Evolutionary conservation across 2,797 vertebrate species (phyloP).

Genomic region (Aphelocoma californica): DNA sequence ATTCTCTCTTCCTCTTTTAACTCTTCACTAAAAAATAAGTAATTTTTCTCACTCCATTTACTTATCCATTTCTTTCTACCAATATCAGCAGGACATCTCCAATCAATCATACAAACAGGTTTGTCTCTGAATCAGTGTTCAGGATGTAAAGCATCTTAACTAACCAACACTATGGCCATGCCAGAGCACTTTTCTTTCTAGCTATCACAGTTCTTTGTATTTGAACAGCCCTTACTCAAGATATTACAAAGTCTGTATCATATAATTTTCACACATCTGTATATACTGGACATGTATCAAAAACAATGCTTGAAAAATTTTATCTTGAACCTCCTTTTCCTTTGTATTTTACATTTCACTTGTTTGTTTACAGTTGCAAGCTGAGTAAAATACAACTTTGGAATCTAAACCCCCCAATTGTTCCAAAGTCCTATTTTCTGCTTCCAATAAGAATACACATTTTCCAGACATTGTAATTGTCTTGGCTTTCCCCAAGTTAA

Average conservation of each 20-base stretch:
- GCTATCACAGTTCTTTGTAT: neutral
- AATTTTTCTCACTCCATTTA: neutral
- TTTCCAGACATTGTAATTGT: neutral
- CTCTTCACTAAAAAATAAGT: neutral
- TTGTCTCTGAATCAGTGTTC: neutral
- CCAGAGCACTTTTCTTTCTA: neutral
- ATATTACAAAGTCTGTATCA: neutral
- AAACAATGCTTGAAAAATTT: neutral
- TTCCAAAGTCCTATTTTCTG: neutral
- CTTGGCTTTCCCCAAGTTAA: neutral
- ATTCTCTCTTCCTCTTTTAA: neutral
- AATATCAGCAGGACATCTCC: neutral
- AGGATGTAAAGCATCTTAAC: neutral
- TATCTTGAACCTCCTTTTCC: neutral
- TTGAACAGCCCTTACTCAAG: neutral
- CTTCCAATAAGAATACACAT: neutral
- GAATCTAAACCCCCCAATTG: neutral
- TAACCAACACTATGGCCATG: neutral
- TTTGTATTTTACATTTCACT: neutral
- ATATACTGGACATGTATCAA: neutral
- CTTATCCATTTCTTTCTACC: neutral
- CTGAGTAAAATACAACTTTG: neutral
- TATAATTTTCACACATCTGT: neutral
- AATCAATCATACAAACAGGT: neutral
- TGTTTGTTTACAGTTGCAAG: neutral